These are phyloP conservation scores for Meriones psammophilus DNA, from an alignment of 2,797 vertebrate species.

Conservation along the genomic window DNA sequence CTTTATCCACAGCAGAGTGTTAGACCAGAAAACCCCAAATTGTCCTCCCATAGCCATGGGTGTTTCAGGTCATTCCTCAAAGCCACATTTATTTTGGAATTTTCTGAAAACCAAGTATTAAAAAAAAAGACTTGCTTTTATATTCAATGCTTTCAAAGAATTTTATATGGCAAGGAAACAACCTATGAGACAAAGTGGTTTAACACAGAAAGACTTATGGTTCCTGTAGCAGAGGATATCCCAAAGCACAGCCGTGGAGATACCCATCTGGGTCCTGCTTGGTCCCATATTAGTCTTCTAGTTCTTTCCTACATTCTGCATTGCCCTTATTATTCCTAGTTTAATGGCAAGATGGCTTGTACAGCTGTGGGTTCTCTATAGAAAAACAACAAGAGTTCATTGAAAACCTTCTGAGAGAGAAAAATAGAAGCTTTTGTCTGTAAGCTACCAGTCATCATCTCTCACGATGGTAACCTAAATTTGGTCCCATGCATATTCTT, in stretches of 20 bases:
- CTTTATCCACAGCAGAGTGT: not conserved
- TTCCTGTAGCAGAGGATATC: not conserved
- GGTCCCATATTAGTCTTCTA: not conserved
- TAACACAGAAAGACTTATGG: not conserved
- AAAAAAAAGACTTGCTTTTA: not conserved
- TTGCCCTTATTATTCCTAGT: not conserved
- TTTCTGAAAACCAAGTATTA: not conserved
- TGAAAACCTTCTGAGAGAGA: conserved; percentile 24
- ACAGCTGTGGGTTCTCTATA: not conserved
- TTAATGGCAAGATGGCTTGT: not conserved
- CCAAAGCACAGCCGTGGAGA: not conserved
- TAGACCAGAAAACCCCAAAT: not conserved
- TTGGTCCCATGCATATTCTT: conserved; percentile 8
- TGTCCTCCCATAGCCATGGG: not conserved
- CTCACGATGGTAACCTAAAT: not conserved
- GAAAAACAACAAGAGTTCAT: conserved; percentile 5
- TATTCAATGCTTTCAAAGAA: conserved; percentile 11
- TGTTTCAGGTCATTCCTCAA: not conserved
- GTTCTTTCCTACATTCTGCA: not conserved
- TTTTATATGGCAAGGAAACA: not conserved
- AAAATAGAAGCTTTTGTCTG: not conserved
- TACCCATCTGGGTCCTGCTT: not conserved
- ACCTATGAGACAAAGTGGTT: not conserved
- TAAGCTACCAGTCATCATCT: not conserved
- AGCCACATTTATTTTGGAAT: not conserved